A percentile compares a stretch with the other conserved stretches of the same genome.
These are phyloP conservation scores for Probosciger aterrimus DNA, from an alignment of 2,113 vertebrate genomes.

Conservation along the genomic window DNA sequence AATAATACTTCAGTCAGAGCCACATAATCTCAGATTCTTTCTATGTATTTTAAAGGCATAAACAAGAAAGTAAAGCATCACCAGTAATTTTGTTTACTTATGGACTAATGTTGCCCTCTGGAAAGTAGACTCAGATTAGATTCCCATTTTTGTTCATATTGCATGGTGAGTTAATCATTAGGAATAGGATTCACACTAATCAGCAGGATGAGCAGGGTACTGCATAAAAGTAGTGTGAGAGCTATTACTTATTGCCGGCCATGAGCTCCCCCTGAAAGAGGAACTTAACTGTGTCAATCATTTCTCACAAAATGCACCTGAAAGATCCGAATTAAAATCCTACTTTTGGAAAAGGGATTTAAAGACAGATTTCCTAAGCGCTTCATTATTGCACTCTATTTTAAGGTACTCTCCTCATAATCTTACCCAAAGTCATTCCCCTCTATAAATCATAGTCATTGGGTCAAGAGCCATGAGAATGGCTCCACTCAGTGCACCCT, in stretches of 20 bases:
- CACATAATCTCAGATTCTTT: background rate
- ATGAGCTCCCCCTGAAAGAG: background rate
- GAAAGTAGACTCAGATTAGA: background rate
- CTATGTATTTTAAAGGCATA: background rate
- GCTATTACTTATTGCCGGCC: background rate
- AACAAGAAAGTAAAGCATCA: background rate
- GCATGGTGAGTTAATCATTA: background rate
- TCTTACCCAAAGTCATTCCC: background rate
- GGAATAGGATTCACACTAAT: background rate
- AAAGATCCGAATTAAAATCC: background rate
- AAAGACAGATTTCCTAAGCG: background rate
- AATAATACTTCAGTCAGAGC: background rate
- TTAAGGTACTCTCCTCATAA: background rate
- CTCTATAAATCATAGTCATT: background rate
- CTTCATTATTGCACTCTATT: background rate
- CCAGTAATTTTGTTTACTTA: background rate
- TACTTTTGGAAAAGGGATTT: background rate
- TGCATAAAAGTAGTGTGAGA: background rate
- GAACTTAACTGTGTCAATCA: background rate
- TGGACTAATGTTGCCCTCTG: background rate
- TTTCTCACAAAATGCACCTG: background rate
- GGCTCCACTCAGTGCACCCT: no score
- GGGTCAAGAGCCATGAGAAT: background rate
- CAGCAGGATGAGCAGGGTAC: background rate
- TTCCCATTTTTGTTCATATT: background rate